Base-by-base conservation (phyloP, 2,797 vertebrate genomes). In the Danio tinwini region DNA sequence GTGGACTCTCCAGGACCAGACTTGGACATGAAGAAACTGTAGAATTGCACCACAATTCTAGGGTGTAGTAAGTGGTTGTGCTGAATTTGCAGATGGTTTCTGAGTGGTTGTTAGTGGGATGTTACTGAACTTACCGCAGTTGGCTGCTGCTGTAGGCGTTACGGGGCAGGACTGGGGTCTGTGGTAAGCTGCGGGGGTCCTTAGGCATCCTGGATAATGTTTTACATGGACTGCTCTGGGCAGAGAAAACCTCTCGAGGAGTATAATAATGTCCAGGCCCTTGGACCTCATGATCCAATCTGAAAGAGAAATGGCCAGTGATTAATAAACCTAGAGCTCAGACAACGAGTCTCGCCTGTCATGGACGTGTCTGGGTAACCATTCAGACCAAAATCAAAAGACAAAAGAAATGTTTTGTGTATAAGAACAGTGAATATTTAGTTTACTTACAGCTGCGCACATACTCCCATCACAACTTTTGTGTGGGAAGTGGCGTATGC, bases 121-220 rank as follows among this genome's bases (percentile, higher is more conserved):
- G 8, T 29, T 29, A 64, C 6, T 74, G 50, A 56, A 49, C 84
- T 95, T 92, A 99, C 98, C 96, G 95, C 84, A 98, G 90, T 88
- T 98, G 96, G 92, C 93, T 97, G 95, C 96, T 99, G 90, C 98
- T 98, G 93, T 97, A 97, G 87, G 97, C 96, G 0, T 97, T 98
- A 76, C 97, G 96, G 56, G 96, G 97, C 84, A 99, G 95, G 80
- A 96, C 93, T 0, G 96, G 97, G 0, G 96, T 97, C 19, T 94
- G 95, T 16, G 96, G 95, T 93, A 97, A 95, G 93, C 97, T 97
- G 77, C 94, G 93, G 1, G 95, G 94, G 0, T 96, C 96, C 6
- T 88, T 92, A 1, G 93, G 92, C 75, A 94, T 93, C 85, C 96
- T 93, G 77, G 97, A 95, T 82, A 94, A 90, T 1, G 94, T 95